Percentiles rank a stretch among this genome's conserved stretches.
Evolutionary conservation across 92 coral and sea anemone species (phyloP).

Genomic region (Galaxea fascicularis): DNA sequence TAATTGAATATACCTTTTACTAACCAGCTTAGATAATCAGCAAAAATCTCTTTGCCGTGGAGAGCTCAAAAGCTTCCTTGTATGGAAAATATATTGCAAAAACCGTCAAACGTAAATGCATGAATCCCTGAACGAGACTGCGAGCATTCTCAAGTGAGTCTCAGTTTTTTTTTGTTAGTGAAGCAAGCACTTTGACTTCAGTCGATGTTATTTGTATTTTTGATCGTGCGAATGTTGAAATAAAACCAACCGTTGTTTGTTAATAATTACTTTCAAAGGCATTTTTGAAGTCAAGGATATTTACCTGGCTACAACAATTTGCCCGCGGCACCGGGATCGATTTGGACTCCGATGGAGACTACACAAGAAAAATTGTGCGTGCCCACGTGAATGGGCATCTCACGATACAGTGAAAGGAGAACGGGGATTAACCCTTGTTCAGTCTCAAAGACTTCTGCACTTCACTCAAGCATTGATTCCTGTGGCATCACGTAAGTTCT

Average conservation of each 20-base stretch:
- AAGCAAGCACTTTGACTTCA: too few relatives aligned
- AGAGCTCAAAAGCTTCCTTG: too few relatives aligned
- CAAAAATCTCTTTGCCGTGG: too few relatives aligned
- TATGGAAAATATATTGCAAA: too few relatives aligned
- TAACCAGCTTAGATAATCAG: too few relatives aligned
- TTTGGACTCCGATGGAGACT: constrained; percentile 38
- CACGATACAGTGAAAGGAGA: constrained; percentile 34
- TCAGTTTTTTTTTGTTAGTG: too few relatives aligned
- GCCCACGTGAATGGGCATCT: constrained; percentile 44
- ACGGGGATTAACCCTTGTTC: constrained; percentile 31
- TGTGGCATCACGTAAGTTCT: constrained; percentile 32
- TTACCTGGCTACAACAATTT: constrained; percentile 13
- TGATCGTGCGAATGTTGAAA: too few relatives aligned
- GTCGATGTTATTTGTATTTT: too few relatives aligned
- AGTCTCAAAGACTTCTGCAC: constrained; percentile 14
- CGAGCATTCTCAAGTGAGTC: too few relatives aligned
- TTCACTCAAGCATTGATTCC: constrained; percentile 13
- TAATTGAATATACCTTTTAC: neutral
- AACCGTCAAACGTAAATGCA: too few relatives aligned
- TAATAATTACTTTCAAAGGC: neutral
- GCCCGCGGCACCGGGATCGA: constrained; percentile 15
- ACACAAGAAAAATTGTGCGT: constrained; percentile 33
- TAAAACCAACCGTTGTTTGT: too few relatives aligned
- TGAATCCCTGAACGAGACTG: too few relatives aligned
- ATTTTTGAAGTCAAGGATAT: constrained; percentile 1